phyloP scores from a whole-genome alignment of 1,140 invertebrate species.

The Anagrus nilaparvatae region DNA sequence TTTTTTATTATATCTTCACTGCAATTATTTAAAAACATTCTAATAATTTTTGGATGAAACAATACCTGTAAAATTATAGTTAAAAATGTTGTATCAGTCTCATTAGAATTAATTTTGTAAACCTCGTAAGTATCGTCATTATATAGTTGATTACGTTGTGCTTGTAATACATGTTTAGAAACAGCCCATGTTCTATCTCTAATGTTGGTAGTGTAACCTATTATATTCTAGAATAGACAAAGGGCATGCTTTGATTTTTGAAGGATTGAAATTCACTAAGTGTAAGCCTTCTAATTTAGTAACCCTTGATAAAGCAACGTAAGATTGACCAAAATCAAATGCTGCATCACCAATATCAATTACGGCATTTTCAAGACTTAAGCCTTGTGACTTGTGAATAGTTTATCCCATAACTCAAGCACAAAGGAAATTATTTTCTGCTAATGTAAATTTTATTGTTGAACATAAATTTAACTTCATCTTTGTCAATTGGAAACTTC shows the following conservation, averaged over 20 bases:
- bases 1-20: too few species aligned
- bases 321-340: conserved; percentile 21
- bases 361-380: conserved; percentile 15
- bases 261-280: conserved; percentile 8
- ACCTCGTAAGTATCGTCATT: too few species aligned
- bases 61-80: too few species aligned
- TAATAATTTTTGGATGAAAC: too few species aligned
- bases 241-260: not conserved
- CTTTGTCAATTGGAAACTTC: conserved; percentile 10
- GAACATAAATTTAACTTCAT: conserved; percentile 17
- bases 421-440: conserved; percentile 23
- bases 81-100: too few species aligned
- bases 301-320: conserved; percentile 29
- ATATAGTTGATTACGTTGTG: too few species aligned
- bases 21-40: too few species aligned
- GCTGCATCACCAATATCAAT: conserved; percentile 15
- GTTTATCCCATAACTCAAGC: conserved; percentile 16
- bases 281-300: conserved; percentile 18
- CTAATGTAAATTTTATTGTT: conserved; percentile 12
- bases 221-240: conserved; percentile 1
- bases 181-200: not conserved
- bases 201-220: conserved; percentile 3
- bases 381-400: conserved; percentile 33
- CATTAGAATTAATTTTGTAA: too few species aligned
- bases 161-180: conserved; percentile 3